Evolutionary conservation across 2,113 vertebrate species (phyloP), one percentile per base, ranked within the genome.

Genomic region (Bungarus multicinctus): DNA sequence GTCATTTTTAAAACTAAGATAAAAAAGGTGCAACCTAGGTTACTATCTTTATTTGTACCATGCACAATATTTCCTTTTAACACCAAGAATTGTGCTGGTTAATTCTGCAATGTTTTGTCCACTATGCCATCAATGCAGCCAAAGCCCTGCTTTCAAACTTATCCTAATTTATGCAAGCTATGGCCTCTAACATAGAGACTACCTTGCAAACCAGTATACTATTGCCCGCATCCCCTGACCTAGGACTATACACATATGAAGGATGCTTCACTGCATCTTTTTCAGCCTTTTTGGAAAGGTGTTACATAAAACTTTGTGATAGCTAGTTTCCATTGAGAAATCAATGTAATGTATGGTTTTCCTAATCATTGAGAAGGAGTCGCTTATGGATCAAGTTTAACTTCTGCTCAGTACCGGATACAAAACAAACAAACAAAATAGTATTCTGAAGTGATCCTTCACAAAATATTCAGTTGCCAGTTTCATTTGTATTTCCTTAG

Each of bases 401-500:
- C 69, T 20, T 74, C n/a, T 34, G n/a, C 6, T 34, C 16, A 6
- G 16, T 74, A 74, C n/a, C 18, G n/a, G n/a, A 39, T 39, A 74
- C 69, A 74, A 74, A 74, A 20, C 7, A 30, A 69, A 5, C 30
- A 58, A 58, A 25, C 8, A 9, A 58, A 58, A 30, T 11, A 50
- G 30, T 14, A 52, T 64, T 64, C 45, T 53, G 43, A 90, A 16
- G 5, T 30, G 16, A 45, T 12, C 45, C 43, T 47, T 39, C 55
- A 58, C 39, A 43, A 20, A 25, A 39, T 39, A 25, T 39, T 74
- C 39, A 53, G 27, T 39, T 25, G 43, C 50, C 52, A 12, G 39
- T 87, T 4, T 18, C 43, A 88, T 90, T 85, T 57, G 92, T 2
- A 93, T n/a, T 94, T 55, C 74, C 43, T 94, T 93, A 95, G 94